A percentile compares a stretch with the other conserved stretches of the same genome.
phyloP scores from a whole-genome alignment of 2,797 vertebrate species.

The Spheniscus humboldti region DNA sequence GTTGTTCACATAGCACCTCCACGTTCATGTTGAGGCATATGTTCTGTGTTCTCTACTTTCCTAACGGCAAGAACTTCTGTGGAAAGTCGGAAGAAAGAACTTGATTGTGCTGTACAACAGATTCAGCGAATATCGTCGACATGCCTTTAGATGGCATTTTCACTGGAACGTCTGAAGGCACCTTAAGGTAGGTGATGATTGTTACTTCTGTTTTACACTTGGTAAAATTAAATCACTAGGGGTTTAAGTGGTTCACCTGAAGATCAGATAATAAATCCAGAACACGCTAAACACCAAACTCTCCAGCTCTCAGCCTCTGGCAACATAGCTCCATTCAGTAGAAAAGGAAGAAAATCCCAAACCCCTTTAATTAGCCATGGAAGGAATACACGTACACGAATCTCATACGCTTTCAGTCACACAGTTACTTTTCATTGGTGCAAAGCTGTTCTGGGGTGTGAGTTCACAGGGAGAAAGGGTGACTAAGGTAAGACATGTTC shows the following conservation, averaged over 20 bases:
- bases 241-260: neutral
- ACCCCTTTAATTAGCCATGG: neutral
- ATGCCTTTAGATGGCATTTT: neutral
- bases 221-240: neutral
- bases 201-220: neutral
- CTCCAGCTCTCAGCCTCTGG: neutral
- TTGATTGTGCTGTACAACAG: neutral
- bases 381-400: neutral
- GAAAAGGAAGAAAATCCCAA: neutral
- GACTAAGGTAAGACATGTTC: constrained; percentile 17
- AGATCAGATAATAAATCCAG: neutral
- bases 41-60: neutral
- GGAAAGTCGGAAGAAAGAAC: neutral
- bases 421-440: neutral
- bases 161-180: neutral
- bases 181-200: neutral
- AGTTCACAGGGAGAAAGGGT: constrained; percentile 8
- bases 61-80: neutral
- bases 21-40: rapidly evolving
- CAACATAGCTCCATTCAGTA: neutral
- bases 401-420: neutral
- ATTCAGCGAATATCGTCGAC: rapidly evolving
- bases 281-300: neutral
- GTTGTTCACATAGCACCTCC: neutral
- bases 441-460: neutral